These are phyloP conservation scores for Itoplectis maculator DNA, from an alignment of 2,888 invertebrate genomes.

Conservation along the genomic window DNA sequence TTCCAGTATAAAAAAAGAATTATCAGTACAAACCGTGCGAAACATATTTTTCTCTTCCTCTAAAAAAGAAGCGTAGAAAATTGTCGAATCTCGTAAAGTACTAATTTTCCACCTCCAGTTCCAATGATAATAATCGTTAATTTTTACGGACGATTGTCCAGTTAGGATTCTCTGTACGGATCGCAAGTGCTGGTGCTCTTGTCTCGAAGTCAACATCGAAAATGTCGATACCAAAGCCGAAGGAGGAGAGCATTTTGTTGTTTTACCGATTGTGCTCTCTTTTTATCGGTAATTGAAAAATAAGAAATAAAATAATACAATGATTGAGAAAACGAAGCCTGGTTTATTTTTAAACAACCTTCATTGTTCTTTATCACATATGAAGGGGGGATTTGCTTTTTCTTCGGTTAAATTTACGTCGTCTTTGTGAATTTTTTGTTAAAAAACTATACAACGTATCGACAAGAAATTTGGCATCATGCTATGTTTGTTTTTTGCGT, in stretches of 20 bases:
- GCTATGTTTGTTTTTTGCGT: no score
- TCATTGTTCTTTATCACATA: no score
- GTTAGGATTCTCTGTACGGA: constrained; percentile 15
- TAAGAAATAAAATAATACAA: constrained; percentile 24
- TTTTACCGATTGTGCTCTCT: constrained; percentile 2
- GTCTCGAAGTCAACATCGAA: constrained; percentile 3
- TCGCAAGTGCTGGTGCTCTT: constrained; percentile 5
- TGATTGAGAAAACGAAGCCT: no score
- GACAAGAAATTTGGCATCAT: background rate
- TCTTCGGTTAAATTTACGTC: no score
- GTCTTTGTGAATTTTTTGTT: no score
- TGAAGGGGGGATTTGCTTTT: no score
- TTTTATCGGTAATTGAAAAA: constrained; percentile 26
- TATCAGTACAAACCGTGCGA: constrained; percentile 54
- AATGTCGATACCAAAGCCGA: constrained; percentile 26
- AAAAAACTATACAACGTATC: constrained; percentile 6
- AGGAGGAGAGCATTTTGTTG: constrained; percentile 27
- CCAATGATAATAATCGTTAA: constrained; percentile 14
- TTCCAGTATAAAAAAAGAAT: constrained; percentile 42
- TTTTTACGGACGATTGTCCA: constrained; percentile 5
- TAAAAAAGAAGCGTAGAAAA: constrained; percentile 12
- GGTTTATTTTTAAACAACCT: no score
- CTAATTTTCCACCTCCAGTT: constrained; percentile 16
- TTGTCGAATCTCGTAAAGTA: constrained; percentile 18
- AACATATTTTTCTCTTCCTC: constrained; percentile 54